phyloP scores from a whole-genome alignment of 2,888 invertebrate genomes.

The Bhutanitis thaidina region DNA sequence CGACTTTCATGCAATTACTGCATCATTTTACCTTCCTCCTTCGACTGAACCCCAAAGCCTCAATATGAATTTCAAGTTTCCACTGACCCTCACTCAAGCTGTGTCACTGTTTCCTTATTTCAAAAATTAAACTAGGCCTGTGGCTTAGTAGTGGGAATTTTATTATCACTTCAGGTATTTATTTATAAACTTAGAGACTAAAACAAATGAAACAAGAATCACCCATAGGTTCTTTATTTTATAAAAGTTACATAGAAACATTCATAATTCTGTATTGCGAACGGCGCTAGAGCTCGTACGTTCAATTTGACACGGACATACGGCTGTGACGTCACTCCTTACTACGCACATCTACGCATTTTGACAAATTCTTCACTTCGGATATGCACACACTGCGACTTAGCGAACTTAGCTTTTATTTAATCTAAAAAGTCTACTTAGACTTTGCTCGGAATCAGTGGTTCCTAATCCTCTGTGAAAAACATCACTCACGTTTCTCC shows the following conservation, averaged over 20 bases:
- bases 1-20: too few relatives aligned
- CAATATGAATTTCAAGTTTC: too few relatives aligned
- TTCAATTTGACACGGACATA: slow-evolving; percentile 36
- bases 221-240: slow-evolving; percentile 59
- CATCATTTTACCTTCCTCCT: too few relatives aligned
- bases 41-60: too few relatives aligned
- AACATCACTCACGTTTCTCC: too few relatives aligned
- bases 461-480: too few relatives aligned
- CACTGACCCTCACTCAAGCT: too few relatives aligned
- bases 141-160: too few relatives aligned
- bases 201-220: slow-evolving; percentile 32
- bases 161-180: too few relatives aligned
- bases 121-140: too few relatives aligned
- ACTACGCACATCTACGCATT: slow-evolving; percentile 47
- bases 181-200: too few relatives aligned
- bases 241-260: slow-evolving; percentile 80
- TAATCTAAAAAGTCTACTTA: background rate
- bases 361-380: slow-evolving; percentile 21
- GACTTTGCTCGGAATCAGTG: background rate
- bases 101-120: too few relatives aligned
- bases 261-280: slow-evolving; percentile 59
- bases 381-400: slow-evolving; percentile 22
- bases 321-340: slow-evolving; percentile 40
- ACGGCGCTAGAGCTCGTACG: slow-evolving; percentile 41
- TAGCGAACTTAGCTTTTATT: background rate